Evolutionary conservation across 2,113 vertebrate genomes (phyloP).

Genomic region (Nymphicus hollandicus): DNA sequence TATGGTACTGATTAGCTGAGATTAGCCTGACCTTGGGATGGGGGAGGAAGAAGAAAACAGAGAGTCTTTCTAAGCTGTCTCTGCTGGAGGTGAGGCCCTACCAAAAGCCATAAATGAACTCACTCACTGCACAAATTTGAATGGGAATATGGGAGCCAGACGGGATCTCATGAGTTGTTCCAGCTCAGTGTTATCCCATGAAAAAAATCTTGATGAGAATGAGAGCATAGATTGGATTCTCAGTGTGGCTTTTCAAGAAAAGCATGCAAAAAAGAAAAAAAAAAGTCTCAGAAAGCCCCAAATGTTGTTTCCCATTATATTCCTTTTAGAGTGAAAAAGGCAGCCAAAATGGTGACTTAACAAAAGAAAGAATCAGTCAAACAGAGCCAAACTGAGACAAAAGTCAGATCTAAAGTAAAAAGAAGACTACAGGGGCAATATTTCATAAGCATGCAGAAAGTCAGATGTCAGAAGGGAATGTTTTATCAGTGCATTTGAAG

Average conservation of each 20-base stretch:
- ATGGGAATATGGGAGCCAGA: neutral
- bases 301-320: neutral
- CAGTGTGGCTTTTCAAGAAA: neutral
- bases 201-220: neutral
- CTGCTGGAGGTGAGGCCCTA: neutral
- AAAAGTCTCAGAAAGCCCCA: neutral
- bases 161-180: neutral
- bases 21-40: neutral
- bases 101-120: neutral
- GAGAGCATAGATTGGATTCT: neutral
- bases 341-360: neutral
- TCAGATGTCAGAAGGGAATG: neutral
- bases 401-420: neutral
- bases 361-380: neutral
- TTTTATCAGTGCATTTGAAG: neutral
- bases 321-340: neutral
- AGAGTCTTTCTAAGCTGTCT: neutral
- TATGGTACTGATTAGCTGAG: neutral
- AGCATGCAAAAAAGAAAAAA: neutral
- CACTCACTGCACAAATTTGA: neutral
- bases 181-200: neutral
- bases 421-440: neutral
- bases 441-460: neutral
- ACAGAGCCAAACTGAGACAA: neutral
- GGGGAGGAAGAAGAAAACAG: neutral